Evolutionary conservation across 2,888 invertebrate species (phyloP).

Genomic region (Galerucella calmariensis): DNA sequence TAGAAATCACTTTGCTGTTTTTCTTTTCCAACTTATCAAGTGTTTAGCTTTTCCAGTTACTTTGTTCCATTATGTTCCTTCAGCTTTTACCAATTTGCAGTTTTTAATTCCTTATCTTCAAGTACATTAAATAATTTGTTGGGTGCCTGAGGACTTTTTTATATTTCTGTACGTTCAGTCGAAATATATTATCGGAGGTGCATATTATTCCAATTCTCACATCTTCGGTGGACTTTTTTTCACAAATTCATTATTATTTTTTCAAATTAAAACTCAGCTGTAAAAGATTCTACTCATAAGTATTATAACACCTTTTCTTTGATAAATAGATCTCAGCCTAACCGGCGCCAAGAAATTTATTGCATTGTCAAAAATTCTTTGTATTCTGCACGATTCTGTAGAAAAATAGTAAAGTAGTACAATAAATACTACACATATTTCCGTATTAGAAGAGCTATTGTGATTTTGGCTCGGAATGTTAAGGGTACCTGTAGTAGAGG

Average conservation of each 20-base stretch:
- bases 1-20: no score
- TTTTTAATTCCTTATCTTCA: no score
- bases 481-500: conserved; percentile 21
- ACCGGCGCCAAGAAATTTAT: conserved; percentile 29
- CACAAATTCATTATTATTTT: background rate
- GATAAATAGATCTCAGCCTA: conserved; percentile 17
- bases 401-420: conserved; percentile 31
- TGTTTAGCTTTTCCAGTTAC: no score
- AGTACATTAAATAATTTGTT: no score
- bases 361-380: conserved; percentile 32
- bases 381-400: conserved; percentile 25
- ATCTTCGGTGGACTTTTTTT: no score
- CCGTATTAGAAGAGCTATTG: conserved; percentile 28
- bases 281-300: background rate
- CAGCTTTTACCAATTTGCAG: no score
- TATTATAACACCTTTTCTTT: conserved; percentile 20
- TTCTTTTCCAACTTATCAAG: no score
- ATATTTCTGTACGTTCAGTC: no score
- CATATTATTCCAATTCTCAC: no score
- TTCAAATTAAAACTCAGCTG: background rate
- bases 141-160: no score
- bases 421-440: conserved; percentile 31
- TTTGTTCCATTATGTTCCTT: no score
- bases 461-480: conserved; percentile 17
- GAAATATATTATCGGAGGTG: no score